phyloP scores from a whole-genome alignment of 2,797 vertebrate genomes.

The Phalanger gymnotis region DNA sequence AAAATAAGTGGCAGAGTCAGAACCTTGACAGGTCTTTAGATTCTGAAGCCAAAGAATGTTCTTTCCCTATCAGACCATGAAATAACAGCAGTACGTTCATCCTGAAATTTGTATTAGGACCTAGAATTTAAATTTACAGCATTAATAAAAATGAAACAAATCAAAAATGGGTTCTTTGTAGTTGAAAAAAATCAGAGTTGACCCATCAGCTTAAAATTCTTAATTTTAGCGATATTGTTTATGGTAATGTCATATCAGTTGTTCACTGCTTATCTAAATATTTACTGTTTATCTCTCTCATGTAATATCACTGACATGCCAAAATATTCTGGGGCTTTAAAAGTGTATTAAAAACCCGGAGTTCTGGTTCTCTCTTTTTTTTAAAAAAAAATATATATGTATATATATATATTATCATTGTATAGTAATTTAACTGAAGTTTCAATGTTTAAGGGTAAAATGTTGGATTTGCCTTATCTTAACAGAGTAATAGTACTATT shows the following conservation, averaged over 20 bases:
- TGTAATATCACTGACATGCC: background rate
- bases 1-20: background rate
- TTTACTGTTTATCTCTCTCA: background rate
- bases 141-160: background rate
- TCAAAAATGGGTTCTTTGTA: background rate
- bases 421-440: slow-evolving; percentile 61
- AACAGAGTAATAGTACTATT: background rate
- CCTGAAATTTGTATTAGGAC: background rate
- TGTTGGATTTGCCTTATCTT: background rate
- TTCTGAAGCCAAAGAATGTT: background rate
- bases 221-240: background rate
- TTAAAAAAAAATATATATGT: background rate
- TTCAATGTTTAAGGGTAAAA: slow-evolving; percentile 50
- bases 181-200: background rate
- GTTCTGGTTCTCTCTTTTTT: slow-evolving; percentile 52
- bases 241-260: background rate
- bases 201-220: background rate
- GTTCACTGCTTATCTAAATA: background rate
- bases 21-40: background rate
- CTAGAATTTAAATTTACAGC: background rate
- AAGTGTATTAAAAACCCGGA: slow-evolving; percentile 49
- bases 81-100: background rate
- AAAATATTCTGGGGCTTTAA: slow-evolving; percentile 17
- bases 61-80: background rate
- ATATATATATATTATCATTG: slow-evolving; percentile 11